Evolutionary conservation across 2,797 vertebrate species (phyloP).

Genomic region (Ctenopoma kingsleyae): DNA sequence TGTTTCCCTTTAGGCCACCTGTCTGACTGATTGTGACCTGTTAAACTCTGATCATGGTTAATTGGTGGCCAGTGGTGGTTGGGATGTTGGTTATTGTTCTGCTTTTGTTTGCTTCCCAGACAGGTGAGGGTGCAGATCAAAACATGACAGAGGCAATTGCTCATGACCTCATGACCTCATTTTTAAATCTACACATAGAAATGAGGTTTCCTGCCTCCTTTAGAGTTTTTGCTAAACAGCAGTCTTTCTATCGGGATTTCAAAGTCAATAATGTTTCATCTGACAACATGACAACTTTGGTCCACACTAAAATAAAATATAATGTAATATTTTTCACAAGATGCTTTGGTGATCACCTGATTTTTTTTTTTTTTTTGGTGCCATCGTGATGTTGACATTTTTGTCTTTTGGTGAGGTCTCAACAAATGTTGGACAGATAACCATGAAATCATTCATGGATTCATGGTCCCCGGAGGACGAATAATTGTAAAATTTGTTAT

Average conservation of each 20-base stretch:
- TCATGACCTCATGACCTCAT: constrained; percentile 15
- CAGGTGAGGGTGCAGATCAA: constrained; percentile 20
- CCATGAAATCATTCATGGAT: background rate
- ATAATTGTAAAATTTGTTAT: too few species aligned
- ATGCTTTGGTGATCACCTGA: background rate
- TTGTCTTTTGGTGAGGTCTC: too few species aligned
- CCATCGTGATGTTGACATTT: background rate
- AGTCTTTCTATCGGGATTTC: too few species aligned
- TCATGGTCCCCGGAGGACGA: background rate
- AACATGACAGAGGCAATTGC: background rate
- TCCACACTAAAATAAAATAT: too few species aligned
- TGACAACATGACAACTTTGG: too few species aligned
- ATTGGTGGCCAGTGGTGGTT: constrained; percentile 58
- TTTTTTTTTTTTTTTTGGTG: background rate
- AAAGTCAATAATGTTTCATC: too few species aligned
- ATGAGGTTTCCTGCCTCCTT: background rate
- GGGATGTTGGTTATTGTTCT: constrained; percentile 28
- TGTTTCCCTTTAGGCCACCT: constrained; percentile 58
- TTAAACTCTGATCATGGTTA: constrained; percentile 70
- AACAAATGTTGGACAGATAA: background rate
- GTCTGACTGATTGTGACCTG: constrained; percentile 67
- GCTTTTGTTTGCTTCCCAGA: constrained; percentile 33
- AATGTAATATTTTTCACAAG: background rate
- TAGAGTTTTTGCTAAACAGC: background rate
- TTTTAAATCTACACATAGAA: background rate